phyloP scores from a whole-genome alignment of 2,797 vertebrate genomes.

The Neoniphon sammara region DNA sequence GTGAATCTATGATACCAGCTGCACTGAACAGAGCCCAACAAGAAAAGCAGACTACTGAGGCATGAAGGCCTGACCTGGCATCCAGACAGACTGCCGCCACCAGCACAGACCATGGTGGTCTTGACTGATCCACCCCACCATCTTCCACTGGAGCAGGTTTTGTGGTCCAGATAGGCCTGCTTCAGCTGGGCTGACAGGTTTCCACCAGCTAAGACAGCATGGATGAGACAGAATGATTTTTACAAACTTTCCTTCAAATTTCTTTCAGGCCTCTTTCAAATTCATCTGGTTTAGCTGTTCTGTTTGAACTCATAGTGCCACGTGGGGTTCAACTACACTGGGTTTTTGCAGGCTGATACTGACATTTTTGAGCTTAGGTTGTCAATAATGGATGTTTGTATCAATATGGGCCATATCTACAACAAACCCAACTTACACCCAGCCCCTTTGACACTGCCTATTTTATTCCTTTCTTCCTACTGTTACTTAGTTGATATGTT shows the following conservation, averaged over 20 bases:
- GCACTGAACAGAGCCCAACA: neutral
- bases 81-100: slow-evolving; percentile 72
- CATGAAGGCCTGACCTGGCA: slow-evolving; percentile 71
- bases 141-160: slow-evolving; percentile 67
- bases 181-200: slow-evolving; percentile 69
- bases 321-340: no score
- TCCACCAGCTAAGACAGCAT: slow-evolving; percentile 66
- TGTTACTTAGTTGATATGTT: no score
- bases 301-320: slow-evolving; percentile 46
- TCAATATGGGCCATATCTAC: neutral
- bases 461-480: no score
- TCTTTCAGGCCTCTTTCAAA: neutral
- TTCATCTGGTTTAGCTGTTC: no score
- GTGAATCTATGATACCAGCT: neutral
- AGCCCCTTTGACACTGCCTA: no score
- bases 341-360: no score
- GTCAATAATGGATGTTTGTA: neutral
- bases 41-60: slow-evolving; percentile 3
- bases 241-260: neutral
- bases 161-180: slow-evolving; percentile 72
- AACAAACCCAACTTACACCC: no score
- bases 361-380: no score
- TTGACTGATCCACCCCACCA: slow-evolving; percentile 81
- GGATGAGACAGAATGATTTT: neutral
- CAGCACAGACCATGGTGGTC: slow-evolving; percentile 80